Evolutionary conservation across 2,797 vertebrate genomes (phyloP).

Genomic region (Microchirus variegatus): DNA sequence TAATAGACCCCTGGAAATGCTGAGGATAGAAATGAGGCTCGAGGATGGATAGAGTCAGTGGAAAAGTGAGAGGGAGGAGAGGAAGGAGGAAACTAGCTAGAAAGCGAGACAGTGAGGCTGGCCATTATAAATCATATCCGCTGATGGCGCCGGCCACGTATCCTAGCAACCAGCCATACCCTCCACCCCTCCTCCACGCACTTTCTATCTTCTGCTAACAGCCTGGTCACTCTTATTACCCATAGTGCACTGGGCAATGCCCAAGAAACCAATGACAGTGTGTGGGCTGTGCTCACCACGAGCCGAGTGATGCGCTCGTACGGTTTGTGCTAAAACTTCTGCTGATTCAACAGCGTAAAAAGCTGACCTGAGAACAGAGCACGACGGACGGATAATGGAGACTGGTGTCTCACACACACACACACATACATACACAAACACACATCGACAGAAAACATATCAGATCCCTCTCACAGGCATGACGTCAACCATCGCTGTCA

Average conservation of each 20-base stretch:
- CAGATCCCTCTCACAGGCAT: conserved; percentile 4
- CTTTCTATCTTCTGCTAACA: conserved; percentile 62
- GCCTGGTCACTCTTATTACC: conserved; percentile 74
- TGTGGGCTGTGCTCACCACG: conserved; percentile 33
- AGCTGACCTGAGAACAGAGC: conserved; percentile 32
- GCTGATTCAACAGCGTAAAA: conserved; percentile 13
- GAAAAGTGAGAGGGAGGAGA: conserved; percentile 69
- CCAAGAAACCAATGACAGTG: conserved; percentile 55
- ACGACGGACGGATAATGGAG: background rate
- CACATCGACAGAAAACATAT: no score
- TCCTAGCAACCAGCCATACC: conserved; percentile 81
- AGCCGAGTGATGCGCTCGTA: conserved; percentile 25
- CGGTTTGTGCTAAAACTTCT: conserved; percentile 8
- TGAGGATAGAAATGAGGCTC: conserved; percentile 48
- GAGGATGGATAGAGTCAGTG: conserved; percentile 53
- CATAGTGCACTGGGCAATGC: conserved; percentile 67
- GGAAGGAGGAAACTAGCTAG: conserved; percentile 65
- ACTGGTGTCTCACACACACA: background rate
- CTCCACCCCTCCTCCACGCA: conserved; percentile 68
- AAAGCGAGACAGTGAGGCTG: conserved; percentile 77
- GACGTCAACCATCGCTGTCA: conserved; percentile 33
- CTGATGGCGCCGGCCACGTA: conserved; percentile 76
- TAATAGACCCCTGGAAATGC: conserved; percentile 49
- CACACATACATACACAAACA: conserved; percentile 1
- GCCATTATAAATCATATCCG: conserved; percentile 82